Base-by-base conservation (phyloP, 2,113 vertebrate genomes). In the Apodemus sylvaticus region DNA sequence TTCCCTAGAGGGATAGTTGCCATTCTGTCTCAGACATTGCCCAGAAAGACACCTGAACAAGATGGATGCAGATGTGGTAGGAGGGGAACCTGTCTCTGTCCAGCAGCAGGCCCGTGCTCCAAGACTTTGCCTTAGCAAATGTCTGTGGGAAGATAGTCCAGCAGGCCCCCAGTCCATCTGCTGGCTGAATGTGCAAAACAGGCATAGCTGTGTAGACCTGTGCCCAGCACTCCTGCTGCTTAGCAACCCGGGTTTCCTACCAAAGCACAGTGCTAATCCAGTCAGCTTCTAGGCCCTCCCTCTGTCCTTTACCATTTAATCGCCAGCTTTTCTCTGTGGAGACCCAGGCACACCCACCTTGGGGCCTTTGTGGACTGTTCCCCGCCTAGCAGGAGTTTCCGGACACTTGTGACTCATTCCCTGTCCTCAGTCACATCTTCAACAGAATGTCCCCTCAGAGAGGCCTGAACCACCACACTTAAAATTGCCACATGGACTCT, bases 321-420 rank as follows among this genome's bases (percentile, higher is more conserved):
- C 78, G 12, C 68, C 24, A 2, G 31, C 12, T 10, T 60, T 36
- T 82, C 82, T n/a, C 58, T 58, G 71, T 60, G 48, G 73, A 74
- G 17, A 14, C 66, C 42, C 45, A n/a, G 79, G 1, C 82, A 26
- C 19, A 48, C 29, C 45, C 22, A 11, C 13, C 16, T 26, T 78
- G 48, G 93, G 39, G 58, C 51, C 39, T 62, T 45, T 9, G 3
- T 39, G 7, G 13, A 7, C 62, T 51, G 9, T 62, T 22, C 36
- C 71, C 60, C 0, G 20, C 31, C 31, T 58, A 70, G 60, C 36
- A 0, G 4, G 91, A 4, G 20, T 26, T 45, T 71, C 8, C 36
- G 1, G 19, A 19, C 36, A 45, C 20, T 0, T 5, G 0, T 7
- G 36, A 12, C 42, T 78, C 10, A 26, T 7, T 10, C 31, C 13